phyloP scores from a whole-genome alignment of 2,888 invertebrate species.

The Diaperis boleti region DNA sequence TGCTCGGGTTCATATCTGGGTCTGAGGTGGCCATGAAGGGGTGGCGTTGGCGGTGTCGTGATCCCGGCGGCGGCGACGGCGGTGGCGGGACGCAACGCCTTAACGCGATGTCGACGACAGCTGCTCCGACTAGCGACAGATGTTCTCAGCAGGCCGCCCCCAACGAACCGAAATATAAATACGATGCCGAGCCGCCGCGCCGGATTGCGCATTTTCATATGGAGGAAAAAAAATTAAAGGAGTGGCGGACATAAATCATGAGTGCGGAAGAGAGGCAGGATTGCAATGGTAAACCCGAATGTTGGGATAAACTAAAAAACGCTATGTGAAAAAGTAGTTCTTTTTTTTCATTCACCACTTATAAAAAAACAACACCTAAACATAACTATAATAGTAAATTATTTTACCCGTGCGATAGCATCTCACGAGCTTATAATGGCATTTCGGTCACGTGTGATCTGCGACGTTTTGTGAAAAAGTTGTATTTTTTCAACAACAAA shows the following conservation, averaged over 20 bases:
- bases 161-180: constrained; percentile 37
- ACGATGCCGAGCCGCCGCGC: constrained; percentile 51
- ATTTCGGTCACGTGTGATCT: too few species aligned
- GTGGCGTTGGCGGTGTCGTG: constrained; percentile 53
- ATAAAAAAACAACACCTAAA: too few species aligned
- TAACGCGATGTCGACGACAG: constrained; percentile 59
- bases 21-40: constrained; percentile 58
- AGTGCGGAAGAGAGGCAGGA: too few species aligned
- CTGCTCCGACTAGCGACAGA: constrained; percentile 54
- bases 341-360: too few species aligned
- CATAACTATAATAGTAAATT: too few species aligned
- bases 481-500: too few species aligned
- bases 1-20: constrained; percentile 55
- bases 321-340: too few species aligned
- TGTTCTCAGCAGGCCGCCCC: constrained; percentile 48
- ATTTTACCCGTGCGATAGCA: too few species aligned
- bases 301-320: too few species aligned
- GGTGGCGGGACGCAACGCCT: constrained; percentile 54
- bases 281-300: too few species aligned
- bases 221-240: constrained; percentile 9
- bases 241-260: constrained; percentile 1
- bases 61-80: constrained; percentile 50
- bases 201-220: constrained; percentile 19
- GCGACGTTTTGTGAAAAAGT: too few species aligned
- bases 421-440: too few species aligned